Base-by-base conservation (phyloP, 1,140 invertebrate species). In the Zophobas morio region DNA sequence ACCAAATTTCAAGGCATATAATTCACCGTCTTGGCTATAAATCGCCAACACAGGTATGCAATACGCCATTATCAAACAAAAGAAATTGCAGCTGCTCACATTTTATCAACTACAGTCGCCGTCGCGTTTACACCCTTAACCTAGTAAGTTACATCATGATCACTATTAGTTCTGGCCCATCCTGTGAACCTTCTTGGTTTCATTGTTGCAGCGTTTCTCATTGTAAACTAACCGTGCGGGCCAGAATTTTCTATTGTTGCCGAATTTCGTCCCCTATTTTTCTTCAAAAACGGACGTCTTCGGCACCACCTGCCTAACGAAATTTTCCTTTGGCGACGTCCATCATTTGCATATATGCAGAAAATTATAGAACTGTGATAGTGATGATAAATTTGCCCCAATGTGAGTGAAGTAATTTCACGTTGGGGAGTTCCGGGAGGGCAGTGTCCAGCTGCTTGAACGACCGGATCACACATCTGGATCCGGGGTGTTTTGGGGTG, bases 401-500 rank as follows among this genome's bases (percentile, higher is more conserved):
- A 42, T 66, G 60, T 66, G 60, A 39, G 4, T 42, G 3, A 5
- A 42, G 32, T 39, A 6, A 66, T 66, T 66, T 42, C 36, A 33
- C n/a, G 60, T 5, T 3, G 36, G 39, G 33, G n/a, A n/a, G 36
- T 39, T 20, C 8, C 37, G 39, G 36, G 36, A 63, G 60, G 47
- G 57, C 53, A 49, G 54, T 71, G 75, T 63, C 70, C 76, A 77
- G 76, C 70, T 77, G 71, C 76, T 73, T 40, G 36, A 40, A 73
- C 37, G 33, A 53, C 71, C 71, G 70, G 53, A 51, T 60, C 70
- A 77, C 56, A 77, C 76, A 77, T 72, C 76, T 77, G 76, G 76
- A 77, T 77, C 76, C 76, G 76, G 76, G 40, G 70, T 60, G 57
- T 76, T 51, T 75, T 70, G 75, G 75, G 75, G 75, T 76, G 75